Evolutionary conservation across 2,797 vertebrate genomes (phyloP).

Genomic region (Prionace glauca): DNA sequence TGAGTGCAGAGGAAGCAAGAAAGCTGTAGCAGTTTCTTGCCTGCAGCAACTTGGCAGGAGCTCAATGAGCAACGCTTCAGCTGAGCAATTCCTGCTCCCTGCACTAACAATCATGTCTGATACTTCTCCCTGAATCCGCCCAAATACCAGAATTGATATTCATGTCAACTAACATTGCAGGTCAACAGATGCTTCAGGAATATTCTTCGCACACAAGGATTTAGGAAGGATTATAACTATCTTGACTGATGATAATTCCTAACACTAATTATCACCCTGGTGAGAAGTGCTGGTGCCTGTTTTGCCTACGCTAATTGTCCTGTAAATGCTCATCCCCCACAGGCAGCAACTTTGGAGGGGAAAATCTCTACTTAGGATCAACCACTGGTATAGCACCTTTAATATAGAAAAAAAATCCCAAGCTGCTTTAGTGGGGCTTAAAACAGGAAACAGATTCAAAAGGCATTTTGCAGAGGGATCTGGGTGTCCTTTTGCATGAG

Average conservation of each 20-base stretch:
- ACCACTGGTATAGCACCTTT: background rate
- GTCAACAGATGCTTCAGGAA: background rate
- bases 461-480: too few relatives aligned
- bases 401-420: background rate
- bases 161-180: background rate
- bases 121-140: background rate
- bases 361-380: background rate
- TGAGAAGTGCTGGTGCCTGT: background rate
- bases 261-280: conserved; percentile 21
- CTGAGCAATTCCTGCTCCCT: background rate
- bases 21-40: background rate
- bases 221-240: conserved; percentile 8
- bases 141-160: conserved; percentile 1
- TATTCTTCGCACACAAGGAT: background rate
- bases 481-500: too few relatives aligned
- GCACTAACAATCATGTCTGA: background rate
- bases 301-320: background rate
- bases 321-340: background rate
- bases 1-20: background rate
- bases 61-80: background rate
- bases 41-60: background rate
- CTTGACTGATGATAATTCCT: conserved; percentile 10
- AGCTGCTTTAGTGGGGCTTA: background rate
- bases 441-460: too few relatives aligned
- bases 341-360: background rate